Evolutionary conservation across 2,797 vertebrate genomes (phyloP), one percentile per base, ranked within the genome.

Genomic region (Pteronotus mesoamericanus): DNA sequence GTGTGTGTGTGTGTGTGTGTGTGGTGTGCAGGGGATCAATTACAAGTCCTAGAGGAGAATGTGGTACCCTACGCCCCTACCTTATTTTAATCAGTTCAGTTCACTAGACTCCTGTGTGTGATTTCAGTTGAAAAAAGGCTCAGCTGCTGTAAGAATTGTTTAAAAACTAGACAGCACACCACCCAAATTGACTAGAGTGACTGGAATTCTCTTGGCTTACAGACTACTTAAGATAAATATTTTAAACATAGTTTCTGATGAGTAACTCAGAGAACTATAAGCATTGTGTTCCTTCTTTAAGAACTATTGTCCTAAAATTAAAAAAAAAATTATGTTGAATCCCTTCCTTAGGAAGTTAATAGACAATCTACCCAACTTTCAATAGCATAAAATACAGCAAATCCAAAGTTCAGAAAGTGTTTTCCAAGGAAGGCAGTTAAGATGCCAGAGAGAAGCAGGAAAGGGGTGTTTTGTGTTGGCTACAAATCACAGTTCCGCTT

Each of bases 401-500:
- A 39, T 83, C 39, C 71, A 29, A 91, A 57, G 1, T 86, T 71
- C 80, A 69, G 48, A 34, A 96, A 94, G 4, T 3, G 37, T 18
- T 89, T 96, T 87, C 55, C 32, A 74, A 90, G 8, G 2, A 9
- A 94, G 34, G 29, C 53, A 84, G 80, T 96, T 95, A 96, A 95
- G 92, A 39, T 42, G 16, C 64, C 89, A 89, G 37, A 21, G 83
- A 22, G 78, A 96, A 78, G 57, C 24, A 1, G 55, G 71, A 26
- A 93, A 92, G 79, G n/a, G 69, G 18, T 15, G 87, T 8, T 59
- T 91, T 15, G 5, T 77, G 66, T 74, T 64, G 84, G 94, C 68
- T 68, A 42, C 91, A 97, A 80, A 96, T 93, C 82, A 69, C 14
- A 78, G 75, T 87, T 78, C 51, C 91, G 37, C 79, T 96, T 92